These are phyloP conservation scores for Drosophila lacteicornis DNA, from an alignment of 1,140 invertebrate genomes.

Conservation along the genomic window DNA sequence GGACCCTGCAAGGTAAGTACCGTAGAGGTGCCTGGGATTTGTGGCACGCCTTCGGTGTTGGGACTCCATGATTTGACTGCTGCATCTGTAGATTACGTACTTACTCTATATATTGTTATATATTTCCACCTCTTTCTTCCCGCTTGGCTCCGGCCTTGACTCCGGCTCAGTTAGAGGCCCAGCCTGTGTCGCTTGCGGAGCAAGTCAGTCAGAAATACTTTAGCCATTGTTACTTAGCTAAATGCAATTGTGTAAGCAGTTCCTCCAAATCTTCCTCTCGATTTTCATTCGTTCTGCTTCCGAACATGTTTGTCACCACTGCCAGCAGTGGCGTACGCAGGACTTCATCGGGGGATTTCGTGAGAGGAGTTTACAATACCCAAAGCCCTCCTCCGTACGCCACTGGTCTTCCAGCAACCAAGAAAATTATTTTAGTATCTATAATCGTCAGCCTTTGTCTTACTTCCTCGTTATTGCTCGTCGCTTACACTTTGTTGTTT, in stretches of 20 bases:
- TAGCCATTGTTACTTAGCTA: constrained; percentile 84
- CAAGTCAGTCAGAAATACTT: constrained; percentile 79
- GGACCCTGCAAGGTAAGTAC: constrained; percentile 92
- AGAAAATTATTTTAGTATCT: constrained; percentile 10
- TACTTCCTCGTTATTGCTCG: constrained; percentile 24
- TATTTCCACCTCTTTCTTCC: constrained; percentile 39
- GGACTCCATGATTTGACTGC: constrained; percentile 12
- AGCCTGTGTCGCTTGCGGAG: constrained; percentile 74
- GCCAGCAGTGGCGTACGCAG: constrained; percentile 14
- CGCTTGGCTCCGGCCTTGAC: constrained; percentile 7
- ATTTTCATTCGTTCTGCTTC: constrained; percentile 20
- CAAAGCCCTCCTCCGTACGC: neutral
- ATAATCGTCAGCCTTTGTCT: constrained; percentile 23
- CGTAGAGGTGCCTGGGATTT: neutral
- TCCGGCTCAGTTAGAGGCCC: constrained; percentile 52
- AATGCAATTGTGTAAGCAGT: constrained; percentile 84
- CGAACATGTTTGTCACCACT: constrained; percentile 15
- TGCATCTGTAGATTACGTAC: constrained; percentile 33
- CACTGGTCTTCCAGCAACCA: constrained; percentile 7
- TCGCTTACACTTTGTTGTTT: constrained; percentile 21
- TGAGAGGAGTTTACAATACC: neutral
- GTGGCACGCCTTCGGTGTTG: constrained; percentile 17
- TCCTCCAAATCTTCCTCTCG: constrained; percentile 35
- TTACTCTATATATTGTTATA: constrained; percentile 42
- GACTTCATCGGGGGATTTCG: neutral